Percentiles rank a stretch among this genome's conserved stretches.
Conservation (phyloP, 2,888 invertebrate genomes). For the Cephalotes varians region DNA sequence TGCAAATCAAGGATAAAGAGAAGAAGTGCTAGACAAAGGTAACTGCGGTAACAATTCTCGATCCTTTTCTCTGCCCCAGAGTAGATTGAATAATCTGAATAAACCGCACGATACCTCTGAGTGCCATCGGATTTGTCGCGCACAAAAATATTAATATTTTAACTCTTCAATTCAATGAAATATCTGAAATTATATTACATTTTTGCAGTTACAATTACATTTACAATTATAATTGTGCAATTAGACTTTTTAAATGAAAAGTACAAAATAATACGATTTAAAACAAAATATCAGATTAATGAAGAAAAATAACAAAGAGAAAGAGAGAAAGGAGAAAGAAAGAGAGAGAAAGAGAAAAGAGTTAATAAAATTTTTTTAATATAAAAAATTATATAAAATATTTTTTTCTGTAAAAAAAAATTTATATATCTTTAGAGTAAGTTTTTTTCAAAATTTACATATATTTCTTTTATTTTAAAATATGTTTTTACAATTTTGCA, state of each 20-base stretch:
- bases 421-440: slow-evolving; percentile 4
- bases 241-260: neutral
- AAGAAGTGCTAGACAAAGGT: slow-evolving; percentile 30
- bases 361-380: slow-evolving; percentile 2
- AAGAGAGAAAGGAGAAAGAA: neutral
- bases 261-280: neutral
- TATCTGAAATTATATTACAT: slow-evolving; percentile 18
- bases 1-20: slow-evolving; percentile 39
- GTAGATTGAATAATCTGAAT: slow-evolving; percentile 49
- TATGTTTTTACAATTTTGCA: neutral
- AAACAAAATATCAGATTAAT: slow-evolving; percentile 4
- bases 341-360: neutral
- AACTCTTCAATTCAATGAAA: neutral
- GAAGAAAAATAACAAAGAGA: neutral
- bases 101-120: slow-evolving; percentile 24
- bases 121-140: slow-evolving; percentile 20
- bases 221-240: neutral
- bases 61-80: slow-evolving; percentile 23
- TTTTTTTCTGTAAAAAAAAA: neutral
- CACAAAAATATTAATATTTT: slow-evolving; percentile 37
- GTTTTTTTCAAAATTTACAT: neutral
- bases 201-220: neutral
- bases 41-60: neutral
- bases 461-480: neutral
- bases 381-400: neutral